phyloP scores from a whole-genome alignment of 2,797 vertebrate species.

The Phoebastria nigripes region DNA sequence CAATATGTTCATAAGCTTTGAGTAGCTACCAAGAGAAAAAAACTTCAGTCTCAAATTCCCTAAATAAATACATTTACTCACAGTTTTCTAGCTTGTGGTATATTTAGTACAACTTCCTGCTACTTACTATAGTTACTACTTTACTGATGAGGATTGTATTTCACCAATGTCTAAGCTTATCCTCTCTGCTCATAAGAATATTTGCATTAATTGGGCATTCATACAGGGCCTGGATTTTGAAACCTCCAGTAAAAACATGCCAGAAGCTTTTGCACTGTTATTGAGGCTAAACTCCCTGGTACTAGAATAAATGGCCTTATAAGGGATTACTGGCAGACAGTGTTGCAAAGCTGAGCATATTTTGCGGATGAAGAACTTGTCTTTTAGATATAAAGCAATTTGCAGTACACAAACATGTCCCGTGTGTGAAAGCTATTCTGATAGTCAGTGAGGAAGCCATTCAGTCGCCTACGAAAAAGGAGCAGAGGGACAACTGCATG shows the following conservation, averaged over 20 bases:
- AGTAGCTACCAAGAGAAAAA: not conserved
- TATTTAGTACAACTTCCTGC: not conserved
- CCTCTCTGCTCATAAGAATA: not conserved
- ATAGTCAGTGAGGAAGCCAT: not conserved
- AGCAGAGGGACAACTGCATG: not conserved
- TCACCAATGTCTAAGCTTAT: not conserved
- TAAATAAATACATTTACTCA: not conserved
- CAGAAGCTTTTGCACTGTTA: not conserved
- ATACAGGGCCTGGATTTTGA: not conserved
- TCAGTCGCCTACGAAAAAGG: not conserved
- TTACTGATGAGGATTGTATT: not conserved
- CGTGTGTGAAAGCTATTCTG: not conserved
- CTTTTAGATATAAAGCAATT: not conserved
- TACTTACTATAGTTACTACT: not conserved
- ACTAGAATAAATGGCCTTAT: not conserved
- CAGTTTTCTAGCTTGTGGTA: not conserved
- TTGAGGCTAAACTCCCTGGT: not conserved
- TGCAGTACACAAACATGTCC: not conserved
- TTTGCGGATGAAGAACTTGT: not conserved
- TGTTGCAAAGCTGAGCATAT: not conserved
- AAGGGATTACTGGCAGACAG: not conserved
- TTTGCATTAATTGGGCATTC: not conserved
- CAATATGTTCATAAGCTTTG: not conserved
- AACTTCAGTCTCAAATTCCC: not conserved
- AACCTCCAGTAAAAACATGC: not conserved